phyloP scores from a whole-genome alignment of 2,797 vertebrate species.

The Macrochelys suwanniensis region DNA sequence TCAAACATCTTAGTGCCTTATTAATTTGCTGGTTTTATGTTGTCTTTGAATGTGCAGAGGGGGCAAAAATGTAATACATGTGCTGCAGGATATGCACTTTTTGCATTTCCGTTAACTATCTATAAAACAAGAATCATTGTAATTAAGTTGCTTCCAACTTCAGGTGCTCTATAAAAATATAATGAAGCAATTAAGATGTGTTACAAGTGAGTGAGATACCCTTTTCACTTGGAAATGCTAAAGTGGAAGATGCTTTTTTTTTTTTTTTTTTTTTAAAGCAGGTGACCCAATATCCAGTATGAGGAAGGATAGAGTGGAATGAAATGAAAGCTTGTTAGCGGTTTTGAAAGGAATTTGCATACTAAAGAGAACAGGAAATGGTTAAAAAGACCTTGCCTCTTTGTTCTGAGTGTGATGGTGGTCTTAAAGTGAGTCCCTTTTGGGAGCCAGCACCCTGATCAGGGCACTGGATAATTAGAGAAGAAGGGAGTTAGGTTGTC shows the following conservation, averaged over 20 bases:
- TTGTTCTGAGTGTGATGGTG: background rate
- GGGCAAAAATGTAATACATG: conserved; percentile 54
- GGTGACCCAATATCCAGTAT: background rate
- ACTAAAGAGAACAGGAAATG: background rate
- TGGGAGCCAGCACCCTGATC: background rate
- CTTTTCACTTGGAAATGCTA: conserved; percentile 46
- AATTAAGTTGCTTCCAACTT: conserved; percentile 72
- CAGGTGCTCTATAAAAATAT: conserved; percentile 74
- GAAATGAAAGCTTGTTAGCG: background rate
- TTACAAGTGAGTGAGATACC: conserved; percentile 54
- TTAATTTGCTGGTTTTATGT: conserved; percentile 52
- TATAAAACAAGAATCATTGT: conserved; percentile 67
- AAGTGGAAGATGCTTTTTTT: conserved; percentile 4
- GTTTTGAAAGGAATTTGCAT: background rate
- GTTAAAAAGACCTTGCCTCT: background rate
- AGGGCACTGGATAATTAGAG: background rate
- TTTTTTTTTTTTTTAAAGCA: background rate
- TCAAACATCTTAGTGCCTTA: conserved; percentile 50
- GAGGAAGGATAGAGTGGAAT: background rate
- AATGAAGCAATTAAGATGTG: conserved; percentile 74
- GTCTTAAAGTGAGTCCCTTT: background rate
- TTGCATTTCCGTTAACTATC: conserved; percentile 64
- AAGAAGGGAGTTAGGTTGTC: background rate
- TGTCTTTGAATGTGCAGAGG: conserved; percentile 50
- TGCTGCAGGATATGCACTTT: conserved; percentile 48